Conservation (phyloP, 2,888 invertebrate species). For the Deilephila elpenor region DNA sequence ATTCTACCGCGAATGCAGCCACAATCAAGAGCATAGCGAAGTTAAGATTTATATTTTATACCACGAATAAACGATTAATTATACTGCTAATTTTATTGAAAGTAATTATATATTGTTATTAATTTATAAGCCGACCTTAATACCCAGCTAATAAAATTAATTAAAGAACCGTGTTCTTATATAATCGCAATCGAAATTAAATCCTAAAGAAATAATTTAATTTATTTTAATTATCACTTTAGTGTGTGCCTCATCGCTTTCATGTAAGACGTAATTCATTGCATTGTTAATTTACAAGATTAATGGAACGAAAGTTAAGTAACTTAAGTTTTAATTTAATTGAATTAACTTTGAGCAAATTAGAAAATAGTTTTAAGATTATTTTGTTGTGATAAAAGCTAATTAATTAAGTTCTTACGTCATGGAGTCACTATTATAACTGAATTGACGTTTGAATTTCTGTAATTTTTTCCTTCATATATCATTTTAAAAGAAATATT, state of each 20-base stretch:
- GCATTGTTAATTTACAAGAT: constrained; percentile 34
- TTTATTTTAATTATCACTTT: constrained; percentile 29
- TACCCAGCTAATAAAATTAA: constrained; percentile 19
- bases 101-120: not conserved
- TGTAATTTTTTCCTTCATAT: no score
- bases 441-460: no score
- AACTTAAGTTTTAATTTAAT: constrained; percentile 38
- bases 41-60: no score
- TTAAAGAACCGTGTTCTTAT: constrained; percentile 9
- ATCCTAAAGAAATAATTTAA: constrained; percentile 33
- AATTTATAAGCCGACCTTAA: not conserved
- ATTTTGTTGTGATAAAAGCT: not conserved
- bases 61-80: not conserved
- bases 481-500: no score
- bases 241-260: not conserved
- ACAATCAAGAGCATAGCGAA: no score
- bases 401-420: not conserved
- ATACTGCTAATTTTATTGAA: constrained; percentile 6
- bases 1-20: no score
- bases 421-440: no score
- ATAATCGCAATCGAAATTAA: constrained; percentile 19
- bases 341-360: constrained; percentile 34
- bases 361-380: constrained; percentile 11
- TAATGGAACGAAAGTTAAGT: constrained; percentile 40
- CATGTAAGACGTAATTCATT: not conserved